A percentile compares a stretch with the other conserved stretches of the same genome.
phyloP scores from a whole-genome alignment of 1,140 invertebrate species.

The Portunus trituberculatus region DNA sequence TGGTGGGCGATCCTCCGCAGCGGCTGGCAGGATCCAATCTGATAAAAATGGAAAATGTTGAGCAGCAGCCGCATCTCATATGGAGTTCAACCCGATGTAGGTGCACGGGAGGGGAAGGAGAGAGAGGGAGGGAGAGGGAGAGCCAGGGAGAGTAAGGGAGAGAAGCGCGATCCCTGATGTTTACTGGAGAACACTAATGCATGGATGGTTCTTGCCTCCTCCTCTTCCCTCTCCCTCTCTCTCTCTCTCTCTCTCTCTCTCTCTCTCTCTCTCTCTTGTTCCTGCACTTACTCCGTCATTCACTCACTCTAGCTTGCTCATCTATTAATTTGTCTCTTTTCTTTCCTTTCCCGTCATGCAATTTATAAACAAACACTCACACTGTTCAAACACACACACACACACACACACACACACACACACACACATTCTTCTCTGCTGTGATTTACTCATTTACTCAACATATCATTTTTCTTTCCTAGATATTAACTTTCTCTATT shows the following conservation, averaged over 20 bases:
- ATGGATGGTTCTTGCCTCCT: background rate
- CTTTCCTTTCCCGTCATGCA: background rate
- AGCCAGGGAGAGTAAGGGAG: background rate
- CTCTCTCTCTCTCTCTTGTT: constrained; percentile 10
- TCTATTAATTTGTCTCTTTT: background rate
- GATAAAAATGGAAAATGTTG: constrained; percentile 24
- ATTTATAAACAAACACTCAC: background rate
- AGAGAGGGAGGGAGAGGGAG: background rate
- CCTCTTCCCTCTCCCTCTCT: background rate
- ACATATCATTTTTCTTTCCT: background rate
- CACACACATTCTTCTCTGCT: background rate
- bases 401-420: background rate
- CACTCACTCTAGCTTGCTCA: background rate
- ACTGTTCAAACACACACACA: background rate
- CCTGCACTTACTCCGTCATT: background rate
- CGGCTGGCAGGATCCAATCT: constrained; percentile 17
- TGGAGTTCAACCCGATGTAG: constrained; percentile 10
- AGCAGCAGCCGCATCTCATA: constrained; percentile 18
- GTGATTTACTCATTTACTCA: background rate
- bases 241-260: background rate
- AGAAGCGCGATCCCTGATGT: background rate
- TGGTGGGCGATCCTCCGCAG: constrained; percentile 15
- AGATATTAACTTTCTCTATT: background rate
- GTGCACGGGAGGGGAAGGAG: background rate
- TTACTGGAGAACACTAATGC: constrained; percentile 6